Percentiles rank a stretch among this genome's conserved stretches.
Conservation (phyloP, 2,888 invertebrate species). For the Volucella inanis region DNA sequence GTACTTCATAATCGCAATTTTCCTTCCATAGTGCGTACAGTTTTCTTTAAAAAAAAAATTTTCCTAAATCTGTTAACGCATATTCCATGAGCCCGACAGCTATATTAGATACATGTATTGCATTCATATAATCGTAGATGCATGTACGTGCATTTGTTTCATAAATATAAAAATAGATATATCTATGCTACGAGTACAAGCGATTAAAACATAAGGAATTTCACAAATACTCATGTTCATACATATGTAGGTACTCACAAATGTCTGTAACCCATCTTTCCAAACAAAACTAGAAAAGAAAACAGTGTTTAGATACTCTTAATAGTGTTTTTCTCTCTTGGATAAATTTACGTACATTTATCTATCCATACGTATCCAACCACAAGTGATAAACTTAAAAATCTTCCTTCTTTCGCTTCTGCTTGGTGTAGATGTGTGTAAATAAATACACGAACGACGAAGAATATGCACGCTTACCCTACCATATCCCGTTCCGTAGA, state of each 20-base stretch:
- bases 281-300: not conserved
- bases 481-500: constrained; percentile 21
- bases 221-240: constrained; percentile 13
- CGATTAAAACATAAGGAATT: constrained; percentile 13
- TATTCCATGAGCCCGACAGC: constrained; percentile 3
- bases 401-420: constrained; percentile 64
- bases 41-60: not conserved
- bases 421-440: constrained; percentile 19
- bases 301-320: constrained; percentile 24
- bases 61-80: not conserved
- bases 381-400: constrained; percentile 42
- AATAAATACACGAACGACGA: no score
- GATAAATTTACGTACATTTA: no score
- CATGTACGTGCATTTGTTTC: not conserved
- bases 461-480: constrained; percentile 1
- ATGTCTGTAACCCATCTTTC: constrained; percentile 44
- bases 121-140: not conserved
- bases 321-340: constrained; percentile 27
- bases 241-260: constrained; percentile 25
- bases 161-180: constrained; percentile 9
- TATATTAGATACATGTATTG: not conserved
- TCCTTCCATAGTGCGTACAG: constrained; percentile 2
- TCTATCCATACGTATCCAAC: constrained; percentile 21
- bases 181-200: constrained; percentile 10
- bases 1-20: not conserved